phyloP scores from a whole-genome alignment of 2,113 vertebrate species.

The Tympanuchus pallidicinctus region DNA sequence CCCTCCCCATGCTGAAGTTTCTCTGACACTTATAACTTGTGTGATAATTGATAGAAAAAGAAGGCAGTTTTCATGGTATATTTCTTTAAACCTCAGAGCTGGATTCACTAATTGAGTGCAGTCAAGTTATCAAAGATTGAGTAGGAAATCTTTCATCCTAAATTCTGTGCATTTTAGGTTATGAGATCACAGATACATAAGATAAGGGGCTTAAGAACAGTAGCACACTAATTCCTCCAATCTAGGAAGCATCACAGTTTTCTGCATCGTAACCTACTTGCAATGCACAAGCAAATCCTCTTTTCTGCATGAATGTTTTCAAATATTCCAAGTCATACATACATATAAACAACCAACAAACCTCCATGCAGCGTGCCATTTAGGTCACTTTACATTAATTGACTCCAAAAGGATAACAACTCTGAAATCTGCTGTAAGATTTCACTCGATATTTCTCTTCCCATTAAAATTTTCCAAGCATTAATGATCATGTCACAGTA shows the following conservation, averaged over 20 bases:
- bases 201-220: not conserved
- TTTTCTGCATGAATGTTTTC: not conserved
- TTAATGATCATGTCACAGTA: not conserved
- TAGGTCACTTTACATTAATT: constrained; percentile 12
- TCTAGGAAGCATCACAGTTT: not conserved
- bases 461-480: not conserved
- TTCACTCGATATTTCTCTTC: not conserved
- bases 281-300: constrained; percentile 2
- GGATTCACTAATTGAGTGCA: not conserved
- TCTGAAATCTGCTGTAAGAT: constrained; percentile 7
- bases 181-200: not conserved
- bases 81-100: not conserved
- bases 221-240: not conserved
- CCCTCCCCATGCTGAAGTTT: not conserved
- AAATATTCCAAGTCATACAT: constrained; percentile 23
- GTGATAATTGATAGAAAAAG: not conserved
- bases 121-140: not conserved
- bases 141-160: not conserved
- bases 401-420: not conserved
- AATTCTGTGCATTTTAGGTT: not conserved
- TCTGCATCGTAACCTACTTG: not conserved
- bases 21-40: not conserved
- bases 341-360: not conserved
- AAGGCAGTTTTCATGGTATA: not conserved
- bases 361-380: not conserved